Evolutionary conservation across 2,797 vertebrate species (phyloP).

Genomic region (Clarias platycephalus): DNA sequence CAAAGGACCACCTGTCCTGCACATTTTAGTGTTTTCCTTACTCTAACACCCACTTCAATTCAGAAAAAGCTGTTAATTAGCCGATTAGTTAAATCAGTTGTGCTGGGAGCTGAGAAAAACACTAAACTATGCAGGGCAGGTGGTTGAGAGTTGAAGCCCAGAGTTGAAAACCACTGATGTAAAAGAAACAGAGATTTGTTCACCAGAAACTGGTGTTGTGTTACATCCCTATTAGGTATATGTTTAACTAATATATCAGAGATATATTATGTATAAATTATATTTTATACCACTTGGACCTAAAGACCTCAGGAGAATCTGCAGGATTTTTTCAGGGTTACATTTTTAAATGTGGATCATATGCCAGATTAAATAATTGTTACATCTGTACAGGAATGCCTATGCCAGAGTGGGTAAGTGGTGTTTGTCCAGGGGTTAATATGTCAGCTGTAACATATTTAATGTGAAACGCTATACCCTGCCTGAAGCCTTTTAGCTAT

Average conservation of each 20-base stretch:
- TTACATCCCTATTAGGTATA: neutral
- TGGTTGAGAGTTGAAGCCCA: too few relatives aligned
- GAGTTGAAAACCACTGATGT: neutral
- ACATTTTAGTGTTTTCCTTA: too few relatives aligned
- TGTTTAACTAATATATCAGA: neutral
- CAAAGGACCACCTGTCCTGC: too few relatives aligned
- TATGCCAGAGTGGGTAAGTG: neutral
- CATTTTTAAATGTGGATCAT: neutral
- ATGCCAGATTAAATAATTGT: neutral
- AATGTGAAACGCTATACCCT: slow-evolving; percentile 3
- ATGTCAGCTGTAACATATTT: neutral
- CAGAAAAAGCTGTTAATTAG: too few relatives aligned
- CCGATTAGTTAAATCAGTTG: too few relatives aligned
- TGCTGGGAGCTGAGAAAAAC: too few relatives aligned
- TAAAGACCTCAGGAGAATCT: neutral
- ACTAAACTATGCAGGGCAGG: too few relatives aligned
- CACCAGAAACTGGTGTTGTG: neutral
- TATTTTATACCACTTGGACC: neutral
- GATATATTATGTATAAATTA: too few relatives aligned
- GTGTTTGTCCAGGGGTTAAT: slow-evolving; percentile 3
- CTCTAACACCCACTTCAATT: too few relatives aligned
- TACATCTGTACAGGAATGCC: neutral
- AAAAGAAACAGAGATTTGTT: neutral
- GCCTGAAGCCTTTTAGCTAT: neutral
- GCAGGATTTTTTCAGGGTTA: neutral